These are phyloP conservation scores for chimpanzee (Pan troglodytes) DNA, from an alignment of 2,113 vertebrate species.

Conservation along the genomic window NHGRI_mPanTro3-v2.1_pri NC_072403.2:20854001-20854500, in stretches of 20 bases:
- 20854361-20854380: neutral
- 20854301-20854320: neutral
- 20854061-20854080: no score
- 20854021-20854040: no score
- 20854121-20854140: no score
- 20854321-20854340: slow-evolving; percentile 21
- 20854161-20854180: no score
- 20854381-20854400: neutral
- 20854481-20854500: neutral
- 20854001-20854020: no score
- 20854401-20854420: neutral
- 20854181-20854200: no score
- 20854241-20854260: slow-evolving; percentile 42
- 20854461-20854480: neutral
- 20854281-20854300: neutral
- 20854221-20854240: neutral
- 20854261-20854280: neutral
- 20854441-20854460: neutral
- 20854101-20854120: no score
- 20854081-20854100: no score
- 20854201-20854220: no score
- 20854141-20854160: no score
- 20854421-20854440: neutral
- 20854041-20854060: no score
- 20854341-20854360: slow-evolving; percentile 22